Conservation (phyloP, 2,113 vertebrate species). For the Crotalus horridus region DNA sequence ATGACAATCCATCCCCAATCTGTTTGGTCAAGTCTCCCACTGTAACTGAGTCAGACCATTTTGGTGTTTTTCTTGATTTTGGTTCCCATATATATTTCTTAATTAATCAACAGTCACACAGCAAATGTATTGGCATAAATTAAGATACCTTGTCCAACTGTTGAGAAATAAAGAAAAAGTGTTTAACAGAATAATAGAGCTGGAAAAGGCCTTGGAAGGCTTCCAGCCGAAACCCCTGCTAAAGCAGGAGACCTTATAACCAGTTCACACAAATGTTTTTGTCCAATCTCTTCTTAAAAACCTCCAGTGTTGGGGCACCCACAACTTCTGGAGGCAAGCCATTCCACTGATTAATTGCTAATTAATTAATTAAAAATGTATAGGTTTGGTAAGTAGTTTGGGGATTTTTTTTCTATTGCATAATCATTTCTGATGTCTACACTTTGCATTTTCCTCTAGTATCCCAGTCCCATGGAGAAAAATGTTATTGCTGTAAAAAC, state of each 20-base stretch:
- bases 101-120: background rate
- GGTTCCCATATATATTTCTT: background rate
- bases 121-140: background rate
- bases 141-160: background rate
- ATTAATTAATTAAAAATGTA: background rate
- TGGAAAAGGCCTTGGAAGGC: background rate
- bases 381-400: background rate
- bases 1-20: background rate
- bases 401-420: background rate
- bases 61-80: background rate
- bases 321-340: background rate
- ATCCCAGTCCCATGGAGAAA: constrained; percentile 70
- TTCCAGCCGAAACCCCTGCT: background rate
- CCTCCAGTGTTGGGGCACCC: background rate
- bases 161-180: constrained; percentile 5
- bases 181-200: background rate
- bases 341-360: background rate
- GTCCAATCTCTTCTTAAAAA: background rate
- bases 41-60: background rate
- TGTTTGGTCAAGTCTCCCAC: background rate
- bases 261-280: background rate
- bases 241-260: background rate
- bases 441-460: constrained; percentile 56
- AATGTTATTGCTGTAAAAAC: constrained; percentile 61
- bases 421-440: constrained; percentile 26